These are phyloP conservation scores for Conger conger DNA, from an alignment of 2,113 vertebrate genomes.

Conservation along the genomic window DNA sequence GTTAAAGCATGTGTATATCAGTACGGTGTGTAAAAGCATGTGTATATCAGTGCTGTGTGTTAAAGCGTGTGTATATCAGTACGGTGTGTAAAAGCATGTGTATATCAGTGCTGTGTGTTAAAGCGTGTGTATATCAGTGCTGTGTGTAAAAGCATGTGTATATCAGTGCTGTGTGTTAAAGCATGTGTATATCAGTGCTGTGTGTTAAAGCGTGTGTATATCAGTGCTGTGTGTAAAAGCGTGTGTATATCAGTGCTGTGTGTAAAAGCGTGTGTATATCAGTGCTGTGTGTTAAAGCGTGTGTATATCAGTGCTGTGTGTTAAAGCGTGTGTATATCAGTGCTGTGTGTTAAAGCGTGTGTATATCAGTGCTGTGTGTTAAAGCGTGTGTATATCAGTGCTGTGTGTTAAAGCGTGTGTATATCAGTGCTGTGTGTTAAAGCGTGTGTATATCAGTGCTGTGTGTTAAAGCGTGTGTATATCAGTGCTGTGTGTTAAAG, in stretches of 20 bases:
- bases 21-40: neutral
- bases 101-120: neutral
- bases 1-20: neutral
- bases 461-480: neutral
- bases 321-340: no score
- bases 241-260: neutral
- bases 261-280: neutral
- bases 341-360: neutral
- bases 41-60: neutral
- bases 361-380: neutral
- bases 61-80: no score
- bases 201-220: neutral
- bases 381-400: neutral
- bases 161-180: no score
- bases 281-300: neutral
- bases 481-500: neutral
- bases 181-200: neutral
- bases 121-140: no score
- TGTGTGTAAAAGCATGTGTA: no score
- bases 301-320: neutral
- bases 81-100: no score
- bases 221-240: neutral
- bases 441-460: neutral
- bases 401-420: neutral
- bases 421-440: neutral